Conservation (phyloP, 2,888 invertebrate genomes). For the Caenorhabditis uteleia region DNA sequence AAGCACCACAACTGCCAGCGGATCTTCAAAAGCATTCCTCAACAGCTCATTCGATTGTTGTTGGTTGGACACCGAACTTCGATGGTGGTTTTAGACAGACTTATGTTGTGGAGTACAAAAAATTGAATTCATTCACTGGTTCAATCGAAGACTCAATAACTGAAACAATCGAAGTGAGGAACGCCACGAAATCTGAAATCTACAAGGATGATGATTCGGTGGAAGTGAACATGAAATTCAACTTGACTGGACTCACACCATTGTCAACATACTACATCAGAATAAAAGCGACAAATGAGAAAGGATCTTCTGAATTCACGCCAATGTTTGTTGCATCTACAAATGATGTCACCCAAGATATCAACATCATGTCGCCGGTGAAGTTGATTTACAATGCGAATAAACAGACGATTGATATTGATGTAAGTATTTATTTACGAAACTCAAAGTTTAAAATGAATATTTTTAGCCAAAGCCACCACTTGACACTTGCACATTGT, state of each 20-base stretch:
- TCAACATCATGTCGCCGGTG: constrained; percentile 35
- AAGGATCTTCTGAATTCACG: constrained; percentile 61
- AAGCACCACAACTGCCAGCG: constrained; percentile 52
- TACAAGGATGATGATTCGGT: constrained; percentile 31
- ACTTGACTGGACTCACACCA: constrained; percentile 57
- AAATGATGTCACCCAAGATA: constrained; percentile 52
- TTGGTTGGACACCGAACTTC: constrained; percentile 67
- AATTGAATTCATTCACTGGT: constrained; percentile 47
- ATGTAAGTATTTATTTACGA: constrained; percentile 21
- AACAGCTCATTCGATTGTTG: constrained; percentile 46
- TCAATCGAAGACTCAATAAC: constrained; percentile 31
- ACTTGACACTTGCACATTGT: constrained; percentile 40
- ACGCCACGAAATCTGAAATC: constrained; percentile 14
- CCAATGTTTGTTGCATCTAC: constrained; percentile 53
- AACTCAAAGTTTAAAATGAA: neutral
- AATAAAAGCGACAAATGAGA: constrained; percentile 32
- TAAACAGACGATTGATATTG: constrained; percentile 37
- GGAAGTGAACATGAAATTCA: constrained; percentile 39
- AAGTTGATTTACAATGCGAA: constrained; percentile 28
- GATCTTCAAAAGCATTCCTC: constrained; percentile 46
- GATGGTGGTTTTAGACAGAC: constrained; percentile 64
- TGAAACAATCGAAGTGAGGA: constrained; percentile 31
- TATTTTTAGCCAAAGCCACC: constrained; percentile 45
- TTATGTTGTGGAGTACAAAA: constrained; percentile 53
- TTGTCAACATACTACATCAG: constrained; percentile 56